phyloP scores from a whole-genome alignment of 1,140 invertebrate species.

The Pogonomyrmex barbatus region DNA sequence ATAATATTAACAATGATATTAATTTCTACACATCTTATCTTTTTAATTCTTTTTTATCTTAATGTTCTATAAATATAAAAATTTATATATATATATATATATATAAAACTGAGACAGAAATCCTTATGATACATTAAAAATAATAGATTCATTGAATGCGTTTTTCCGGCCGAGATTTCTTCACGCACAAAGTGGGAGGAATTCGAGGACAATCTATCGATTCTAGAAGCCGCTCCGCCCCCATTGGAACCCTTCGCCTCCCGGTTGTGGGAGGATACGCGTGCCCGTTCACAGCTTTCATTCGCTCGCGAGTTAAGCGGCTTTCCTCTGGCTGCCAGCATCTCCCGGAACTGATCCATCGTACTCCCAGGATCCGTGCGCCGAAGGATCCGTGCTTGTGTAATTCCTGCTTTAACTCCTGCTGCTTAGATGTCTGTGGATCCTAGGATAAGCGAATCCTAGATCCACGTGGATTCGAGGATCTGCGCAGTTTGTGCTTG shows the following conservation, averaged over 20 bases:
- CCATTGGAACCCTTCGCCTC: conserved; percentile 56
- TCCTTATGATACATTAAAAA: conserved; percentile 5
- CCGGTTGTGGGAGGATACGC: conserved; percentile 52
- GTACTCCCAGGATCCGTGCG: conserved; percentile 1
- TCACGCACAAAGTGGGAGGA: conserved; percentile 71
- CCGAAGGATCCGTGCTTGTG: conserved; percentile 39
- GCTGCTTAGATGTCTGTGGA: conserved; percentile 1
- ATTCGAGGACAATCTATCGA: conserved; percentile 70
- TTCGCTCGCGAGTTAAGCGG: conserved; percentile 48
- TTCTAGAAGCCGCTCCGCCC: conserved; percentile 71
- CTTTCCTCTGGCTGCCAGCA: conserved; percentile 34
- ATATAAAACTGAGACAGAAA: not conserved
- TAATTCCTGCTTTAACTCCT: conserved; percentile 46
- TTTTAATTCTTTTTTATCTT: not conserved
- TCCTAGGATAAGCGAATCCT: conserved; percentile 40
- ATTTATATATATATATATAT: not conserved
- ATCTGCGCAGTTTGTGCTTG: conserved; percentile 4
- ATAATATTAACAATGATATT: not conserved
- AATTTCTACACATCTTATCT: not conserved
- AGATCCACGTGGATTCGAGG: conserved; percentile 20
- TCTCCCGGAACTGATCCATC: not conserved
- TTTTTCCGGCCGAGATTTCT: not conserved
- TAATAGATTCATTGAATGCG: not conserved
- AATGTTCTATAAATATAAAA: not conserved
- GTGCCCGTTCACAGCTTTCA: conserved; percentile 57